Base-by-base conservation (phyloP, 2,888 invertebrate species). In the Cataglyphis rosenhaueri region DNA sequence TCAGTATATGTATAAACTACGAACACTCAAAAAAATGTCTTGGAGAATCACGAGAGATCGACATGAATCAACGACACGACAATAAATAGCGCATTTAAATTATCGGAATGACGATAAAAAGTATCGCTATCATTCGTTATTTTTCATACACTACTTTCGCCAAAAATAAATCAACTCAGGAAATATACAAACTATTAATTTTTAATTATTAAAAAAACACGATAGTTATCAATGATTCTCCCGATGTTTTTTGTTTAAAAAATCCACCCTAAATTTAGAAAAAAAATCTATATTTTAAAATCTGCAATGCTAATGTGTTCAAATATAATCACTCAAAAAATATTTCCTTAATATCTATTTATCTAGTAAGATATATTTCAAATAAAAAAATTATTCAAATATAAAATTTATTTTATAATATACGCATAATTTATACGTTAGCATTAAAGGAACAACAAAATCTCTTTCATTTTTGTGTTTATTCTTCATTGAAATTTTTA, bases 51-150 rank as follows among this genome's bases (percentile, higher is more conserved):
- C 44, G 21, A 76, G 38, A 81, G 74, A 86, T 81, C 83, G 48
- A 57, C 74, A 52, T 64, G 82, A 82, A 81, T 88, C 82, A 81
- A 78, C 70, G 81, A 85, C 78, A 70, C 73, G 79, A 55, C 52
- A 48, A 55, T 44, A 48, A 29, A 52, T 38, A 62, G 8, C 41
- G 5, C 41, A 25, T 41, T 29, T 87, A 79, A 48, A 85, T 87
- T 86, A 55, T 74, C 57, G 6, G 8, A 21, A 32, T 18, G 61
- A 55, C 35, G 81, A 88, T 85, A 87, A 85, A 85, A 29, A 44
- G 38, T 66, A 21, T 38, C 57, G 9, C 21, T n/a, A 52, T 52
- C 59, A 32, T 59, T n/a, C 25, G 38, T 71, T n/a, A 61, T n/a
- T 59, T 41, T 38, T 25, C 18, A 21, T 38, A n/a, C 1, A 38